Evolutionary conservation across 2,113 vertebrate species (phyloP), one percentile per base, ranked within the genome.

Genomic region (Pseudopodoces humilis): DNA sequence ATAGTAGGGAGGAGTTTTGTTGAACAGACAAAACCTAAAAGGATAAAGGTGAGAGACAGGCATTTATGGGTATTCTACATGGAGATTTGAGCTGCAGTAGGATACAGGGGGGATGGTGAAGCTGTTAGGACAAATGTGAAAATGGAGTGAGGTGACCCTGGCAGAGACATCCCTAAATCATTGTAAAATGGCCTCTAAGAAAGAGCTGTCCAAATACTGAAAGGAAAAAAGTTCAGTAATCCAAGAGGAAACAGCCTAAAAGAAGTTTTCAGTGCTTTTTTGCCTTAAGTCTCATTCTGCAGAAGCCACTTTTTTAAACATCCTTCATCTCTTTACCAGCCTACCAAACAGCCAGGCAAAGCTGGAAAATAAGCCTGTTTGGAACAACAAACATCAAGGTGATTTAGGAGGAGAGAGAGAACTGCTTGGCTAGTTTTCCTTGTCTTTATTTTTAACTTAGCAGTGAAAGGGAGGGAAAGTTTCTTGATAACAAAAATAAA

Each of bases 401-500:
- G 49, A 92, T 93, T 88, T 83, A 82, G 55, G 4, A 44, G 23
- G 12, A 65, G 33, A 82, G 28, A 78, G 28, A 84, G 37, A 77
- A 71, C 10, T 62, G 22, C 43, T 87, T 83, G 28, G 31, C 46
- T 88, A 50, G 27, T 63, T 89, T 94, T 67, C 21, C 52, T 60
- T n/a, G 19, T 44, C 35, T 86, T 81, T 67, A 74, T 81, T 96
- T 91, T 89, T 82, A 91, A 82, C 79, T 72, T 64, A n/a, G 8
- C 33, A 85, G 23, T 25, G 69, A 89, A 94, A 84, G 16, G 8
- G 10, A 84, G 10, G 20, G 17, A 52, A 76, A 68, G 8, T 59
- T 43, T 82, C 78, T 75, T 79, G 47, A 44, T 64, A 83, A 89
- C 41, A 84, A 68, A 95, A 89, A 64, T 64, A 30, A 94, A 92